Base-by-base conservation (phyloP, 2,113 vertebrate species). In the Equus quagga region DNA sequence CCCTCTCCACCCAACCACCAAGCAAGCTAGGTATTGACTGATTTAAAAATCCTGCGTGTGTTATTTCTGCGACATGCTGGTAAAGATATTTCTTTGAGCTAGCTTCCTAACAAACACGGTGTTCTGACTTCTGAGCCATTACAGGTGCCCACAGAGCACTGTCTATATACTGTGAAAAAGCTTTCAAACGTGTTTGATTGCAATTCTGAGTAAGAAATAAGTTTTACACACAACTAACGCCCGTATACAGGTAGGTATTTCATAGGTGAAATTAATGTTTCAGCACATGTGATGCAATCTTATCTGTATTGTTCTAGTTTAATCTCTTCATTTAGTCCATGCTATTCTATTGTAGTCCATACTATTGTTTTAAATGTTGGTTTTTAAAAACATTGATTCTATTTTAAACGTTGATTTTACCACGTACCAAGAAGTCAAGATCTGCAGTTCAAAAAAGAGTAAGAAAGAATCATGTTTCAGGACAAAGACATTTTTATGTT, bases 371-470 rank as follows among this genome's bases (percentile, higher is more conserved):
- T 5, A 17, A 70, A 49, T 75, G 5, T 36, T 64, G n/a, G 15
- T 46, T 76, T 94, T 85, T 79, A 14, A 54, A 84, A 79, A 79
- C 44, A 46, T 24, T 56, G 18, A 79, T 54, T 85, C 24, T 79
- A 60, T 70, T 64, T 87, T 89, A 51, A 95, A 95, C 91, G 65
- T 80, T 83, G 8, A 76, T 70, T 84, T 97, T 23, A 76, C 3
- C 33, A 54, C 18, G 83, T 85, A 88, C 14, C 23, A 54, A 49
- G 36, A 18, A 65, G 81, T 75, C 19, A 89, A 56, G 3, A 46
- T 19, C 44, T 85, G 1, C 24, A n/a, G 9, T 81, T 88, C 89
- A 31, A 62, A 94, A 92, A 94, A 72, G 1, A 60, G 8, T n/a
- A 41, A 44, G 10, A 91, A 95, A 94, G 36, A 91, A 85, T 28